A percentile compares a stretch with the other conserved stretches of the same genome.
Conservation (phyloP, 1,140 invertebrate species). For the Hestina assimilis region DNA sequence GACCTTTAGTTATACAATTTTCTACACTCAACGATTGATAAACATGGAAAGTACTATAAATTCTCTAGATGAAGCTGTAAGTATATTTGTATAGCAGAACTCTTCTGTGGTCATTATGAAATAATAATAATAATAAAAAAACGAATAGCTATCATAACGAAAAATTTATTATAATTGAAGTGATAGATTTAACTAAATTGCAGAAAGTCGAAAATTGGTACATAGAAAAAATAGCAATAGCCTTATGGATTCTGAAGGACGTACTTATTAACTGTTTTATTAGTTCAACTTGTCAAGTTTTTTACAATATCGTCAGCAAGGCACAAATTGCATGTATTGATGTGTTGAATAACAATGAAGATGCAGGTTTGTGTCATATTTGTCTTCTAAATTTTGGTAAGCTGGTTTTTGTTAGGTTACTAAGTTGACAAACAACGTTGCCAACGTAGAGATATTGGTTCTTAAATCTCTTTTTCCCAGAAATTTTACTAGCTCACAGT, state of each 20-base stretch:
- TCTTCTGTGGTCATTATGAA: too few species aligned
- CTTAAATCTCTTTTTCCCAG: too few species aligned
- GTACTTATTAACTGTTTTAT: constrained; percentile 1
- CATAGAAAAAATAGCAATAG: background rate
- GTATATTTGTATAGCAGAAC: too few species aligned
- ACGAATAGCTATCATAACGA: too few species aligned
- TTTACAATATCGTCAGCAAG: constrained; percentile 7
- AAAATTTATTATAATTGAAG: background rate
- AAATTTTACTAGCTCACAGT: too few species aligned
- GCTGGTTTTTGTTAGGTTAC: too few species aligned
- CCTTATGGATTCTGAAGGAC: background rate
- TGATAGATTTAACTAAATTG: background rate
- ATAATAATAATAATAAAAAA: too few species aligned
- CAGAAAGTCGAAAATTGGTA: background rate
- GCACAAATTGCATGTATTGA: constrained; percentile 4
- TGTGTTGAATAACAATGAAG: background rate
- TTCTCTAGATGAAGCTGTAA: too few species aligned
- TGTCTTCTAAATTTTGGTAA: too few species aligned
- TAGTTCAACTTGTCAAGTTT: constrained; percentile 9
- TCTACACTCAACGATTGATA: constrained; percentile 12
- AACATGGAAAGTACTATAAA: constrained; percentile 6
- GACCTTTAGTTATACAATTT: constrained; percentile 5
- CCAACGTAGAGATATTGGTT: too few species aligned
- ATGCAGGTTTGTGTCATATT: too few species aligned
- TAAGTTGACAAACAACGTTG: too few species aligned